A percentile compares a stretch with the other conserved stretches of the same genome.
Evolutionary conservation across 35 echinoderm and acorn worm species (phyloP).

Genomic region (Ophiothrix spiculata): DNA sequence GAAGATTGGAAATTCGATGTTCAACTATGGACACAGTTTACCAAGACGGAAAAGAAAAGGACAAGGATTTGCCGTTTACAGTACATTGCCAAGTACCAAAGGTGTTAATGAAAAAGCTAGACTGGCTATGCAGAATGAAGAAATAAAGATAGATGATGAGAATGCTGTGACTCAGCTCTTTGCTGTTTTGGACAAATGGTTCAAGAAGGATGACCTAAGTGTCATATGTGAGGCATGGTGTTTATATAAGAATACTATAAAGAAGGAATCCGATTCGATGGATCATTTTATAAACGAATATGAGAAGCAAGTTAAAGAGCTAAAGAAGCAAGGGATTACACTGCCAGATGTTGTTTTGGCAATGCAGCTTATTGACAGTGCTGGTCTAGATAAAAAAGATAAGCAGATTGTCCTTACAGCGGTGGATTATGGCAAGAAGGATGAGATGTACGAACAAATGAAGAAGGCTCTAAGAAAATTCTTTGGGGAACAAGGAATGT

Average conservation of each 20-base stretch:
- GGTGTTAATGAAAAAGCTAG: conserved; percentile 10
- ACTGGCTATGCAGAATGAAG: conserved; percentile 23
- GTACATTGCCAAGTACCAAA: background rate
- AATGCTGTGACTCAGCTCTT: conserved; percentile 24
- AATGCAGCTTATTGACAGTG: conserved; percentile 40
- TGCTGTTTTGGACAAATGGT: background rate
- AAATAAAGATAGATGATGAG: conserved; percentile 23
- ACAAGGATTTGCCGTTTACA: conserved; percentile 34
- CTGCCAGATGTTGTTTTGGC: conserved; percentile 12
- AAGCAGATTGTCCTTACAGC: conserved; percentile 47
- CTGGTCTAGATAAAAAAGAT: conserved; percentile 48
- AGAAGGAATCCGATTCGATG: background rate
- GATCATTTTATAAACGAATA: background rate
- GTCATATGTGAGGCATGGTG: background rate
- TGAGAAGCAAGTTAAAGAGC: conserved; percentile 3
- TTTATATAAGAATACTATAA: background rate
- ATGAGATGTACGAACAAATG: conserved; percentile 19
- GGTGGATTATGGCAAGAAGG: background rate
- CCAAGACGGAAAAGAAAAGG: conserved; percentile 9
- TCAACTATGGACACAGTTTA: conserved; percentile 17
- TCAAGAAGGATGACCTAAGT: conserved; percentile 2
- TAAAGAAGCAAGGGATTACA: background rate
- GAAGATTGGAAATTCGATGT: conserved; percentile 23
- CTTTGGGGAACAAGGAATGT: conserved; percentile 21
- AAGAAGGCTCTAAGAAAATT: conserved; percentile 23